Percentiles rank a stretch among this genome's conserved stretches.
Evolutionary conservation across 2,888 invertebrate genomes (phyloP).

Genomic region (Pycnomerus fuliginosus): DNA sequence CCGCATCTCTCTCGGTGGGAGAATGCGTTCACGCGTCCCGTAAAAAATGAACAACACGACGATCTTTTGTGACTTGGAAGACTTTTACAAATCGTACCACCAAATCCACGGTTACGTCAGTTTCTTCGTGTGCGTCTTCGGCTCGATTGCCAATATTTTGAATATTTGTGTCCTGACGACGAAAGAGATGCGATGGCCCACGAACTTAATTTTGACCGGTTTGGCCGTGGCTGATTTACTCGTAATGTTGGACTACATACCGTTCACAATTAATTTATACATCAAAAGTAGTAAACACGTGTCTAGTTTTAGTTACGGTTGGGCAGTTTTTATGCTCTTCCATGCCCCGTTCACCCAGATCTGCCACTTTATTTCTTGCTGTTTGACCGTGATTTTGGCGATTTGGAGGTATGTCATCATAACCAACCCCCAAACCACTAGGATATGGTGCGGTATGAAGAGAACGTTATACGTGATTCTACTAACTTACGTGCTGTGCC

Average conservation of each 20-base stretch:
- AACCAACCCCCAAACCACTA: constrained; percentile 77
- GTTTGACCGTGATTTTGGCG: constrained; percentile 88
- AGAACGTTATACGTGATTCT: constrained; percentile 75
- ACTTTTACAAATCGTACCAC: constrained; percentile 67
- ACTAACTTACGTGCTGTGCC: constrained; percentile 78
- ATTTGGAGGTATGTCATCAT: constrained; percentile 90
- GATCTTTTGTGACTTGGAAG: constrained; percentile 16
- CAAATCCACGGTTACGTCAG: constrained; percentile 83
- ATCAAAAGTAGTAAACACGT: constrained; percentile 61
- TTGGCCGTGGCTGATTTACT: constrained; percentile 88
- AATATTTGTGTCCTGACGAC: constrained; percentile 89
- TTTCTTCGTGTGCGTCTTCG: constrained; percentile 83
- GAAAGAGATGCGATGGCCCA: constrained; percentile 87
- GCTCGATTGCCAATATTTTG: constrained; percentile 86
- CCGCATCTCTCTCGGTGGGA: no score
- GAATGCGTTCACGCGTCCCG: no score
- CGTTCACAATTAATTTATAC: constrained; percentile 81
- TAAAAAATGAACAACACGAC: constrained; percentile 3
- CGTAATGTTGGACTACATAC: constrained; percentile 94
- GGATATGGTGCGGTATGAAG: constrained; percentile 78
- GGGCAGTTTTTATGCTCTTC: constrained; percentile 84
- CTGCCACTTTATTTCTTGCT: constrained; percentile 88
- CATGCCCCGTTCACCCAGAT: constrained; percentile 89
- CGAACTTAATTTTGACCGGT: constrained; percentile 88
- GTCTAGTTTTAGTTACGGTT: constrained; percentile 65